Percentiles rank a stretch among this genome's conserved stretches.
Conservation (phyloP, 2,888 invertebrate genomes). For the Ophion ellenae region DNA sequence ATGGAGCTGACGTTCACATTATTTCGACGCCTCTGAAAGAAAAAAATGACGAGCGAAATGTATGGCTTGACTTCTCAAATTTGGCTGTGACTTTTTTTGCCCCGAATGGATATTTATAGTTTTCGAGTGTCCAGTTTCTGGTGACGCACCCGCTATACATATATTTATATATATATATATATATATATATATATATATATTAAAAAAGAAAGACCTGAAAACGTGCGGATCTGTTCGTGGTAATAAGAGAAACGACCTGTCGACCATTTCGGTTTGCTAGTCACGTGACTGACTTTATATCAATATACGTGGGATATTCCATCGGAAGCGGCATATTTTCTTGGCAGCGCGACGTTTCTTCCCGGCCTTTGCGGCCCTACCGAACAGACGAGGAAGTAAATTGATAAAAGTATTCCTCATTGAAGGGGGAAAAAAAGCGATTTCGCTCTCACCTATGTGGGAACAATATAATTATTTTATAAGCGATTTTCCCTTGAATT, state of each 20-base stretch:
- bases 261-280: constrained; percentile 41
- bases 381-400: background rate
- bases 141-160: background rate
- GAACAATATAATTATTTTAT: background rate
- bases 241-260: constrained; percentile 59
- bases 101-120: too few species aligned
- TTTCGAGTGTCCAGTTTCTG: too few species aligned
- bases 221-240: constrained; percentile 36
- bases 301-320: constrained; percentile 23
- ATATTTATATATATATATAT: background rate
- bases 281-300: constrained; percentile 21
- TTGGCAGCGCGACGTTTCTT: background rate
- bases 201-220: constrained; percentile 6
- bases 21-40: too few species aligned
- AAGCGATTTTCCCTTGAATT: background rate
- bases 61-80: too few species aligned
- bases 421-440: background rate
- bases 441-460: too few species aligned
- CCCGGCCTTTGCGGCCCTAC: background rate
- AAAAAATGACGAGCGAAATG: too few species aligned
- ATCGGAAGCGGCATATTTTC: constrained; percentile 16
- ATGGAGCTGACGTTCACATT: too few species aligned
- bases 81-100: too few species aligned
- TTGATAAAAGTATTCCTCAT: background rate
- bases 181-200: too few species aligned